Percentiles rank a stretch among this genome's conserved stretches.
phyloP scores from a whole-genome alignment of 23 tunicate species.

The Pegea sp. region DNA sequence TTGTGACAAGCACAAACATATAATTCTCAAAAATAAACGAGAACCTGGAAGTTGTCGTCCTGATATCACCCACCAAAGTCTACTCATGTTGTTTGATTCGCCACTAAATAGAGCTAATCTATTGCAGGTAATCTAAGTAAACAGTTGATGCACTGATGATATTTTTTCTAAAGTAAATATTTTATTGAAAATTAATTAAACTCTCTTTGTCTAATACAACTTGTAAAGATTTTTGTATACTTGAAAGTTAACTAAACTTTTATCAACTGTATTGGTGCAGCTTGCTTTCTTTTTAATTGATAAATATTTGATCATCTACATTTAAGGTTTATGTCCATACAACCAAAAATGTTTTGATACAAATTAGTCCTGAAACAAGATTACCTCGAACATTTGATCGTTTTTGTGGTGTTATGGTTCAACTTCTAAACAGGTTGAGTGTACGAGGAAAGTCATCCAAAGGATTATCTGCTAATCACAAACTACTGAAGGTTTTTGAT shows the following conservation, averaged over 20 bases:
- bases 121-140: too few relatives aligned
- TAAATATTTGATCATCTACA: not conserved
- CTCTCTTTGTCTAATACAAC: too few relatives aligned
- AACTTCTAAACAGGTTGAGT: constrained; percentile 41
- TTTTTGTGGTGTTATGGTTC: constrained; percentile 97
- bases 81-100: constrained; percentile 83
- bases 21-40: constrained; percentile 51
- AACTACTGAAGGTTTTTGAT: too few relatives aligned
- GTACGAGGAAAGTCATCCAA: too few relatives aligned
- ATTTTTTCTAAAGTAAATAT: too few relatives aligned
- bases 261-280: too few relatives aligned
- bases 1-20: not conserved
- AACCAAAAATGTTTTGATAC: constrained; percentile 14
- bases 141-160: too few relatives aligned
- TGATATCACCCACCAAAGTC: constrained; percentile 92
- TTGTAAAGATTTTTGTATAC: too few relatives aligned
- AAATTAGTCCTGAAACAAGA: constrained; percentile 94
- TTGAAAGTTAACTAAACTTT: too few relatives aligned
- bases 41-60: constrained; percentile 79
- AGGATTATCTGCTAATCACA: too few relatives aligned
- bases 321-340: not conserved
- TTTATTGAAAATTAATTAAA: too few relatives aligned
- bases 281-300: too few relatives aligned
- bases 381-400: constrained; percentile 94
- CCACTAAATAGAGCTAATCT: constrained; percentile 89